Percentiles rank a stretch among this genome's conserved stretches.
phyloP scores from a whole-genome alignment of 2,888 invertebrate genomes.

The Brenthis daphne region DNA sequence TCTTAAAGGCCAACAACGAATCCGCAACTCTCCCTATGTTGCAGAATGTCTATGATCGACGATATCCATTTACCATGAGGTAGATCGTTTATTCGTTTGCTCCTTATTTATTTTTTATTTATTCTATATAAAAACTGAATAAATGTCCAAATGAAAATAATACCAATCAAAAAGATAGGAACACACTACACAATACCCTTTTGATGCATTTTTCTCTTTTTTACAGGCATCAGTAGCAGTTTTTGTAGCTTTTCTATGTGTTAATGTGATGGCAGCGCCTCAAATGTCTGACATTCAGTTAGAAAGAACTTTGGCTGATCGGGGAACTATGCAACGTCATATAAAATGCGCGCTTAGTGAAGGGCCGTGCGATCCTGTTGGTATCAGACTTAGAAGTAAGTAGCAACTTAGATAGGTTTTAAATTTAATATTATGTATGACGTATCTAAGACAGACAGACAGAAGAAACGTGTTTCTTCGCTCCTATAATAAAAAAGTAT shows the following conservation, averaged over 20 bases:
- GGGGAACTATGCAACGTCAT: constrained; percentile 84
- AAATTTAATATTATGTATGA: neutral
- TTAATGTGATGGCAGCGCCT: constrained; percentile 51
- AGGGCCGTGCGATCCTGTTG: constrained; percentile 87
- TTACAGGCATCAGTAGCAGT: constrained; percentile 23
- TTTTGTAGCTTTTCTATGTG: constrained; percentile 36
- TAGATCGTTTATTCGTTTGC: too few relatives aligned
- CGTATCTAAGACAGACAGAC: too few relatives aligned
- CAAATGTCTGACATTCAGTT: constrained; percentile 85
- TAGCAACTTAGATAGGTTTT: neutral
- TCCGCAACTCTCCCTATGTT: too few relatives aligned
- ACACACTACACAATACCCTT: neutral
- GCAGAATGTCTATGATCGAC: too few relatives aligned
- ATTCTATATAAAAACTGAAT: too few relatives aligned
- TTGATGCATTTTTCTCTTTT: neutral
- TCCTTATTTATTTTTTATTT: too few relatives aligned
- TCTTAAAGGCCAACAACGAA: too few relatives aligned
- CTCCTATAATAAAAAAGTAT: too few relatives aligned
- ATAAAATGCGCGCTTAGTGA: constrained; percentile 87
- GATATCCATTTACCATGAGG: too few relatives aligned
- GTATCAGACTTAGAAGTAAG: constrained; percentile 87
- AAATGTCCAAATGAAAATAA: too few relatives aligned
- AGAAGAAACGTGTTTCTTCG: too few relatives aligned
- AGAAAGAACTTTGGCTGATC: constrained; percentile 84
- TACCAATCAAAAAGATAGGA: neutral